Evolutionary conservation across 1,140 invertebrate genomes (phyloP), one percentile per base, ranked within the genome.

Genomic region (Orchesella cincta): DNA sequence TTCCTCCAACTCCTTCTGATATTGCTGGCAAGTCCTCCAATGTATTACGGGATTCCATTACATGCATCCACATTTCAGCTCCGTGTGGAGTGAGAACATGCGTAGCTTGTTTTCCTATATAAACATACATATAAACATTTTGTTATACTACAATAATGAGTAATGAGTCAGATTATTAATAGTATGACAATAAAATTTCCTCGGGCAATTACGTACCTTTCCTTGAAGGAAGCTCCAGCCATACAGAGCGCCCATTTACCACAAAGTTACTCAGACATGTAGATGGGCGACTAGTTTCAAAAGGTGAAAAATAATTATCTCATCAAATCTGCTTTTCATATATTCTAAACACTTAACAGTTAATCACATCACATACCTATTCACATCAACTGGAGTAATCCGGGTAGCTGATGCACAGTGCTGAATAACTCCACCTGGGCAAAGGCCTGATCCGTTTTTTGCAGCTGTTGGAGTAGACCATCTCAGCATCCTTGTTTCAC

Each of bases 191-290:
- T 5, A 36, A 5, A 74, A 20, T 2, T n/a, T 12, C 79, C 71
- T 51, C 34, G 52, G 62, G 52, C 77, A 31, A 31, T 23, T 26
- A 39, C 57, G 94, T 93, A 35, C 92, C 90, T 86, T 95, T 95
- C 83, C 92, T 87, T 14, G 62, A 31, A 0, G 94, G 93, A 90
- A 98, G 94, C 87, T 99, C 97, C 28, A 99, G 85, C 89, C 97
- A 94, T 0, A 98, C 97, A 0, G 95, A 95, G 36, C 94, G 88
- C 31, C 96, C 96, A 83, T 94, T 96, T 0, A 98, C 87, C 18
- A 98, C 87, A 85, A 99, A 99, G 86, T 98, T 98, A 23, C 97
- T 98, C 31, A 99, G 87, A 86, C 97, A 98, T 0, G 96, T 94
- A 0, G 96, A 98, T 0, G 96, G 97, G 18, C 97, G 88, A 81